Percentiles rank a stretch among this genome's conserved stretches.
phyloP scores from a whole-genome alignment of 2,888 invertebrate genomes.

The Erebia epiphron region DNA sequence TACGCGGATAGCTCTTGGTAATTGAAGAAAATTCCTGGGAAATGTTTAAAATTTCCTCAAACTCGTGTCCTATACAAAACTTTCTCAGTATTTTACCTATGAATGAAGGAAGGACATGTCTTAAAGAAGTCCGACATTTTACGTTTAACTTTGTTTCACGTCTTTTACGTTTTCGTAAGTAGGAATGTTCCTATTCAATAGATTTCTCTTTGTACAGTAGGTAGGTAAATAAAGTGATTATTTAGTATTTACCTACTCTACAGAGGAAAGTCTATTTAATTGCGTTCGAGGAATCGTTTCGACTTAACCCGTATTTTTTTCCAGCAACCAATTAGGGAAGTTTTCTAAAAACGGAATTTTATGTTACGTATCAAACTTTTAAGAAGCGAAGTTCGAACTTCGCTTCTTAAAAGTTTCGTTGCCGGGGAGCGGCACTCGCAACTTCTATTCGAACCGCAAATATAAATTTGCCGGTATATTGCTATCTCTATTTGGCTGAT shows the following conservation, averaged over 20 bases:
- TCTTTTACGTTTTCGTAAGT: conserved; percentile 3
- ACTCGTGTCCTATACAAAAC: neutral
- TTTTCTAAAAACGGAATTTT: conserved; percentile 1
- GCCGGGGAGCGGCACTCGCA: no score
- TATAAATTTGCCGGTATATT: no score
- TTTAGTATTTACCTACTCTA: conserved; percentile 8
- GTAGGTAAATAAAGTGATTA: no score
- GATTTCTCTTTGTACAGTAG: no score
- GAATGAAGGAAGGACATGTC: neutral
- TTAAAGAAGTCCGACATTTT: neutral
- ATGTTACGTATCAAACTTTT: no score
- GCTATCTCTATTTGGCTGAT: no score
- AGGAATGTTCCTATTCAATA: neutral
- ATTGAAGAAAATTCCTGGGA: neutral
- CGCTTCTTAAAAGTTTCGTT: neutral
- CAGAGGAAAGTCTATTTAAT: conserved; percentile 8
- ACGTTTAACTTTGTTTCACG: conserved; percentile 4
- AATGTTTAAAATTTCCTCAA: neutral
- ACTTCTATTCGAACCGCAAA: no score
- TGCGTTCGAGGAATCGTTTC: conserved; percentile 5
- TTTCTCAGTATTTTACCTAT: conserved; percentile 12
- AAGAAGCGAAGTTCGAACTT: no score
- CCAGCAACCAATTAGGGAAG: conserved; percentile 8
- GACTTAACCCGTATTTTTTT: neutral
- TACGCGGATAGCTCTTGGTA: neutral